Conservation (phyloP, 2,797 vertebrate species). For the Falco concolor region DNA sequence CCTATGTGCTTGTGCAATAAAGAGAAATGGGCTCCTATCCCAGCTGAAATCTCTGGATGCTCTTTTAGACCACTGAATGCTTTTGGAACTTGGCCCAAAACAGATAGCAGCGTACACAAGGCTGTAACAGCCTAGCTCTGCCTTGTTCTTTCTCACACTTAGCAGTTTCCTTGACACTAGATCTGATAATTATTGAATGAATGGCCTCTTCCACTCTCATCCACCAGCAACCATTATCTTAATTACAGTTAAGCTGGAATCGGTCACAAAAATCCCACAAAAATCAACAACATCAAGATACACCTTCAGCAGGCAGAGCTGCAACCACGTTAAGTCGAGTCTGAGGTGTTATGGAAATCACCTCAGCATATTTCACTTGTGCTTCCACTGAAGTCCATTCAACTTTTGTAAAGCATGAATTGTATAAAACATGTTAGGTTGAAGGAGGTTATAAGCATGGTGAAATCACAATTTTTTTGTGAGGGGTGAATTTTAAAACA, state of each 20-base stretch:
- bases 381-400: background rate
- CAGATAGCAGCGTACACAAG: background rate
- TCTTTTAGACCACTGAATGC: slow-evolving; percentile 8
- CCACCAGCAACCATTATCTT: slow-evolving; percentile 13
- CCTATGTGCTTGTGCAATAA: background rate
- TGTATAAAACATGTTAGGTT: background rate
- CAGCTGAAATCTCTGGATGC: slow-evolving; percentile 17
- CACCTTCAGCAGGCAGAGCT: background rate
- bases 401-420: background rate
- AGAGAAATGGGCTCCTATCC: background rate
- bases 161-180: slow-evolving; percentile 17
- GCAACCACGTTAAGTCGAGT: background rate
- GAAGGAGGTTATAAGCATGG: background rate
- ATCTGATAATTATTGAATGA: slow-evolving; percentile 36
- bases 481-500: background rate
- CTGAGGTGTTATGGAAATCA: background rate
- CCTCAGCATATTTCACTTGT: background rate
- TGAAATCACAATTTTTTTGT: background rate
- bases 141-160: background rate
- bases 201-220: background rate
- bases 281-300: background rate
- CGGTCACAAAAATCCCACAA: background rate
- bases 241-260: slow-evolving; percentile 4
- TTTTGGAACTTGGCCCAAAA: slow-evolving; percentile 21
- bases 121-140: background rate